Conservation (phyloP, 2,797 vertebrate genomes). For the Betta splendens region DNA sequence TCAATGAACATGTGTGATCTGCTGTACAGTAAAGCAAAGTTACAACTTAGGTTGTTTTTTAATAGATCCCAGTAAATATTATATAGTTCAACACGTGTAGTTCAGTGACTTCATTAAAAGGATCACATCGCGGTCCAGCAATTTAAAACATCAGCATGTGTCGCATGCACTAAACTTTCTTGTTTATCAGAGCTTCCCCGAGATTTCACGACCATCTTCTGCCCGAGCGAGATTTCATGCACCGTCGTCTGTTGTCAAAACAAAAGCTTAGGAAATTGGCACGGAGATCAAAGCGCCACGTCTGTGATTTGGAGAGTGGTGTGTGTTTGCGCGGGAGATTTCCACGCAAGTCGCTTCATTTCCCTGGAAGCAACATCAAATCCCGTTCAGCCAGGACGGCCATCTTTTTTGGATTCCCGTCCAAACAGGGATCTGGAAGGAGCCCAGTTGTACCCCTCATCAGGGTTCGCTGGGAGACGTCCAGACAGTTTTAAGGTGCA, state of each 20-base stretch:
- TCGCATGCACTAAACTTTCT: conserved; percentile 31
- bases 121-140: conserved; percentile 1
- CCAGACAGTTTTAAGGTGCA: conserved; percentile 58
- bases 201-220: conserved; percentile 55
- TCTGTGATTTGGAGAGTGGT: conserved; percentile 59
- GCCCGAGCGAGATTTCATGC: conserved; percentile 55
- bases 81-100: no score
- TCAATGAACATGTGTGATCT: conserved; percentile 18
- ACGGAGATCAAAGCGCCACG: conserved; percentile 66
- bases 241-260: conserved; percentile 63
- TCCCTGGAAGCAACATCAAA: conserved; percentile 70
- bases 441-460: conserved; percentile 59
- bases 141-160: conserved; percentile 9
- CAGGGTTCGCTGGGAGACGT: conserved; percentile 52
- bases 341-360: conserved; percentile 62
- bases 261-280: conserved; percentile 74
- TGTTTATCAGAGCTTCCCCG: conserved; percentile 44
- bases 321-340: conserved; percentile 65
- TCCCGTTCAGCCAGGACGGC: conserved; percentile 58
- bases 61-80: no score
- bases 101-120: neutral
- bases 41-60: conserved; percentile 38
- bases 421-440: conserved; percentile 68
- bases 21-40: conserved; percentile 3
- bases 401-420: conserved; percentile 65